Evolutionary conservation across 2,113 vertebrate species (phyloP).

Genomic region (Coturnix japonica): DNA sequence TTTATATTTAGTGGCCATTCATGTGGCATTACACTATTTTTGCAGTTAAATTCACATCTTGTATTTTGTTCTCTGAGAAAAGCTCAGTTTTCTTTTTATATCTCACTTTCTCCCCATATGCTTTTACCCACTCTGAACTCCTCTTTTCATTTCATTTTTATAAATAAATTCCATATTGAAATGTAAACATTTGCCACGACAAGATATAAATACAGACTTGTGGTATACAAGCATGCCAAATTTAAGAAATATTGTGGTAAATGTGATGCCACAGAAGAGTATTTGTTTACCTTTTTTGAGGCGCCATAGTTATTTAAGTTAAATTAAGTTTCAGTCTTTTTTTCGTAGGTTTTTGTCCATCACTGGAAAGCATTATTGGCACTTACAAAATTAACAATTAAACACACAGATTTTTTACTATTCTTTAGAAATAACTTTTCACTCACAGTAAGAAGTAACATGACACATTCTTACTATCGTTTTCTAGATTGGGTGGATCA

Average conservation of each 20-base stretch:
- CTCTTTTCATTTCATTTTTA: neutral
- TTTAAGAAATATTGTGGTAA: slow-evolving; percentile 40
- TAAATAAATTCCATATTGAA: neutral
- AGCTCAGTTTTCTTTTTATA: neutral
- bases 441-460: neutral
- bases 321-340: slow-evolving; percentile 41
- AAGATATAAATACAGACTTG: slow-evolving; percentile 8
- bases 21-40: neutral
- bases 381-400: slow-evolving; percentile 36
- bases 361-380: neutral
- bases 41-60: neutral
- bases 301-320: slow-evolving; percentile 29
- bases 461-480: neutral
- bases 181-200: slow-evolving; percentile 10
- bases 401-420: neutral
- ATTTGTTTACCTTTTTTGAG: slow-evolving; percentile 53
- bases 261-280: slow-evolving; percentile 26
- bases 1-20: neutral
- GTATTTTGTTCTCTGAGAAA: neutral
- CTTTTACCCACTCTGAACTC: neutral
- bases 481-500: neutral
- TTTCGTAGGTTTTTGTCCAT: slow-evolving; percentile 7
- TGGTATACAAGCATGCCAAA: slow-evolving; percentile 11
- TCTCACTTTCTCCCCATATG: neutral
- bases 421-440: neutral